Conservation (phyloP, 2,888 invertebrate species). For the Trichopria drosophilae region DNA sequence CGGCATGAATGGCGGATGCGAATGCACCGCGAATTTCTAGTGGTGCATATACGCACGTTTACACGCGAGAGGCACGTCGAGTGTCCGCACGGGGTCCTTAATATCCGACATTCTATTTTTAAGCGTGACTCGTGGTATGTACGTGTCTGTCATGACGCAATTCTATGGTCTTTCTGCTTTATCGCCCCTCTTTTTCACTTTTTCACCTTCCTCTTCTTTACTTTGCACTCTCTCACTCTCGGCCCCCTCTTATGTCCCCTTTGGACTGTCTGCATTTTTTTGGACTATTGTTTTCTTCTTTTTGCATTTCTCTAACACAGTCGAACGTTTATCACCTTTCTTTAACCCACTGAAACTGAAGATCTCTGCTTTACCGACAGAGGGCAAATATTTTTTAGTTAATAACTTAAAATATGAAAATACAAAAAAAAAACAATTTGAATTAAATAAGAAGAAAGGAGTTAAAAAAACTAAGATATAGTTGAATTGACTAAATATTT, state of each 20-base stretch:
- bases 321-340: too few species aligned
- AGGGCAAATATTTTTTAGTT: too few species aligned
- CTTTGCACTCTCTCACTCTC: slow-evolving; percentile 29
- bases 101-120: slow-evolving; percentile 55
- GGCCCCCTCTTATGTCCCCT: background rate
- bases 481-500: too few species aligned
- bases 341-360: too few species aligned
- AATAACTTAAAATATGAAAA: background rate
- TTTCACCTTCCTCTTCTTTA: slow-evolving; percentile 24
- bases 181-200: slow-evolving; percentile 30
- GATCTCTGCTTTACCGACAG: too few species aligned
- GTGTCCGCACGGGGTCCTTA: slow-evolving; percentile 43
- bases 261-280: background rate
- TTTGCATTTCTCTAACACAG: background rate
- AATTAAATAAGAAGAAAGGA: background rate
- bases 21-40: too few species aligned
- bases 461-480: too few species aligned
- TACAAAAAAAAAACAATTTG: background rate
- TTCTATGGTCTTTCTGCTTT: slow-evolving; percentile 51
- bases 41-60: too few species aligned
- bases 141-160: slow-evolving; percentile 51
- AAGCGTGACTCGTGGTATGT: slow-evolving; percentile 54
- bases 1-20: too few species aligned
- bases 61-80: too few species aligned
- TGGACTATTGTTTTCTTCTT: background rate